These are phyloP conservation scores for Trachymyrmex cornetzi DNA, from an alignment of 1,140 invertebrate species.

Conservation along the genomic window DNA sequence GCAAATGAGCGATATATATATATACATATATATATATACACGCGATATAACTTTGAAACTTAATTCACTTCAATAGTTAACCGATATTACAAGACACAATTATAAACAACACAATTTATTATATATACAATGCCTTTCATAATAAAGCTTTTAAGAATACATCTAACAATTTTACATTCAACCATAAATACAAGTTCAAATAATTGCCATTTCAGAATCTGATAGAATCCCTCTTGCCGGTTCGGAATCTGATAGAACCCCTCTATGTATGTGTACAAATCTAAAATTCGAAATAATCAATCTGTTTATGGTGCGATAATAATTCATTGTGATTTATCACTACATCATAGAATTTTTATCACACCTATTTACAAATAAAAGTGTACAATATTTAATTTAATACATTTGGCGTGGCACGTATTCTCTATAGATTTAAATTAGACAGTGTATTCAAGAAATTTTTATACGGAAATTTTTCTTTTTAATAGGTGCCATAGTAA, in stretches of 20 bases:
- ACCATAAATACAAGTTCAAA: conserved; percentile 30
- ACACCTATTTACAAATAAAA: conserved; percentile 55
- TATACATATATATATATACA: conserved; percentile 49
- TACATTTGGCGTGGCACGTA: conserved; percentile 23
- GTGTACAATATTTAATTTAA: conserved; percentile 35
- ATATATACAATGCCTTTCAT: conserved; percentile 62
- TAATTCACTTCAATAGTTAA: conserved; percentile 58
- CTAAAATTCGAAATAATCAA: conserved; percentile 45
- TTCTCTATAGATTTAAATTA: conserved; percentile 12
- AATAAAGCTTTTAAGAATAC: conserved; percentile 35
- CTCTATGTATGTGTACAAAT: conserved; percentile 46
- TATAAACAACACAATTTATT: conserved; percentile 72
- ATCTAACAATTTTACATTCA: conserved; percentile 42
- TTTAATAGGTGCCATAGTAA: conserved; percentile 25
- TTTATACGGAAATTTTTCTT: conserved; percentile 10
- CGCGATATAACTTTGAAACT: conserved; percentile 59
- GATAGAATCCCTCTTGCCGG: conserved; percentile 16
- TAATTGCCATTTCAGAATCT: conserved; percentile 33
- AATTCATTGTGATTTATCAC: not conserved
- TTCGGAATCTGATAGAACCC: conserved; percentile 15
- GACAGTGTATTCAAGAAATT: not conserved
- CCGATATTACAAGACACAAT: conserved; percentile 65
- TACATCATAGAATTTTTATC: conserved; percentile 10
- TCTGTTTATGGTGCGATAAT: conserved; percentile 9
- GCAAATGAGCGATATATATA: not conserved